These are phyloP conservation scores for Nycticorax nycticorax DNA, from an alignment of 2,113 vertebrate genomes.

Conservation along the genomic window DNA sequence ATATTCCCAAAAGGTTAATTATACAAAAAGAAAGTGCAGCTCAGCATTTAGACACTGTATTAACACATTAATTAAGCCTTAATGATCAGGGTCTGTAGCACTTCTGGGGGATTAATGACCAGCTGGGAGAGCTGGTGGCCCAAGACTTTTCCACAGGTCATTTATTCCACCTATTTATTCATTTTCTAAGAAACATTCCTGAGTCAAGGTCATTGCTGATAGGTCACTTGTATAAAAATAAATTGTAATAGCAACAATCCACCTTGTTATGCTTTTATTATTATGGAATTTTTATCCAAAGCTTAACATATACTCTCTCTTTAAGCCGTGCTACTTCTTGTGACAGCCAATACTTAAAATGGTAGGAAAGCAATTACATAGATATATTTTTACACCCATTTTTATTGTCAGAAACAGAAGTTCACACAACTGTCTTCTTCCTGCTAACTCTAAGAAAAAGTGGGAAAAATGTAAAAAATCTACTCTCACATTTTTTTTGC, in stretches of 20 bases:
- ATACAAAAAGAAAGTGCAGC: neutral
- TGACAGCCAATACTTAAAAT: neutral
- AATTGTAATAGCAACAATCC: neutral
- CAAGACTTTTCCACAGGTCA: neutral
- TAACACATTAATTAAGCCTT: slow-evolving; percentile 19
- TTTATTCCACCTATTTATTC: slow-evolving; percentile 17
- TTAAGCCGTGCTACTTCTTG: neutral
- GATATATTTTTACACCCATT: neutral
- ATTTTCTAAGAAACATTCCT: neutral
- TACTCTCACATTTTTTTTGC: neutral
- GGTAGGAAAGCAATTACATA: neutral
- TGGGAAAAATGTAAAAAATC: neutral
- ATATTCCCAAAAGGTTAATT: slow-evolving; percentile 24
- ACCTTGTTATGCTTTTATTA: neutral
- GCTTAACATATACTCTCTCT: neutral
- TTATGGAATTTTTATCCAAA: neutral
- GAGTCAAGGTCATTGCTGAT: neutral
- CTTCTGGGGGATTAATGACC: slow-evolving; percentile 17
- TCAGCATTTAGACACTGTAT: neutral
- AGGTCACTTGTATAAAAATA: neutral
- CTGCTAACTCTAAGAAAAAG: neutral
- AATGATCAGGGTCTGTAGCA: neutral
- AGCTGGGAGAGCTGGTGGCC: neutral
- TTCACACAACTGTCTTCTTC: neutral
- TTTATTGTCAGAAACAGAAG: neutral